Evolutionary conservation across 2,113 vertebrate genomes (phyloP).

Genomic region (Sander lucioperca): DNA sequence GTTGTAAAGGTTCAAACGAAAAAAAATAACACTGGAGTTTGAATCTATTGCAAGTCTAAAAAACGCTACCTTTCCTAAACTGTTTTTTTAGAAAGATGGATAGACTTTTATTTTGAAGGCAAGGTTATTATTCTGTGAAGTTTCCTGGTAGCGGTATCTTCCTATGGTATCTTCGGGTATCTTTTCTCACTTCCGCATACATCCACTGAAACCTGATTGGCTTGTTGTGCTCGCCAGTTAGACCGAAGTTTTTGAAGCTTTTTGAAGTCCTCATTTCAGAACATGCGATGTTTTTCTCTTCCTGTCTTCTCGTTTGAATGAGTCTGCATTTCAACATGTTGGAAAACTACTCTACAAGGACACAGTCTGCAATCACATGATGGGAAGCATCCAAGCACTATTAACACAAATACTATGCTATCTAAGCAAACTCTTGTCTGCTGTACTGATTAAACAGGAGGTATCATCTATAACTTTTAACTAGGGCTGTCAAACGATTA

Average conservation of each 20-base stretch:
- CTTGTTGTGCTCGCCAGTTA: not conserved
- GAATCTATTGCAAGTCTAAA: not conserved
- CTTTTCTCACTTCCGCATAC: constrained; percentile 73
- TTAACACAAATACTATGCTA: not conserved
- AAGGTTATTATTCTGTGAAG: rapidly evolving
- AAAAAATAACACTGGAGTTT: rapidly evolving
- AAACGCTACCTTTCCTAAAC: rapidly evolving
- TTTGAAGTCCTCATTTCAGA: constrained; percentile 9
- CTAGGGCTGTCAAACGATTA: no score
- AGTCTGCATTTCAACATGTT: not conserved
- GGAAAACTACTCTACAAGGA: not conserved
- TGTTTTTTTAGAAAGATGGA: no score
- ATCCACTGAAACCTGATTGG: constrained; percentile 59
- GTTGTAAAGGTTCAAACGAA: not conserved
- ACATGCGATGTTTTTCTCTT: not conserved
- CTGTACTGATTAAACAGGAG: not conserved
- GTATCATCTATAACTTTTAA: not conserved
- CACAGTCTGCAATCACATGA: not conserved
- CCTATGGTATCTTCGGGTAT: no score
- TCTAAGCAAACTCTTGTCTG: not conserved
- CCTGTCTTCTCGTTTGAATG: not conserved
- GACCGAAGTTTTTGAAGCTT: no score
- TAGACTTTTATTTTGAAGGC: constrained; percentile 44
- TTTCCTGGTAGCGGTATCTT: constrained; percentile 26
- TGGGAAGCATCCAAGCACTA: not conserved